Evolutionary conservation across 2,113 vertebrate species (phyloP), one percentile per base, ranked within the genome.

Genomic region (Stigmatopora nigra): DNA sequence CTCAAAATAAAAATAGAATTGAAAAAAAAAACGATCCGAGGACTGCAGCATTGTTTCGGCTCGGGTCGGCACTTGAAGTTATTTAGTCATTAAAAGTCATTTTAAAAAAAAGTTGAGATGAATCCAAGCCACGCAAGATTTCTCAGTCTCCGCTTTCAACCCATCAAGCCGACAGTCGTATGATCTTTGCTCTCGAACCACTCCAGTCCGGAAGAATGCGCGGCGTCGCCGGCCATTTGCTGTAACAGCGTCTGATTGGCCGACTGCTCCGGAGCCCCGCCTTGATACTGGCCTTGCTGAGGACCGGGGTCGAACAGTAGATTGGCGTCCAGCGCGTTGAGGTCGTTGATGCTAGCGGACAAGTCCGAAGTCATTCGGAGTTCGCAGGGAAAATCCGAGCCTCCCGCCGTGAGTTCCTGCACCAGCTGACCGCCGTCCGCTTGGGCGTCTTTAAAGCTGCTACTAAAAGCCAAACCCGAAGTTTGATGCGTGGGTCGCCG

Each of bases 161-260:
- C 95, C 92, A 99, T 91, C 92, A 99, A 92, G 86, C 97, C 97
- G 85, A 98, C 96, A 78, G 95, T 89, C 78, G 95, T 90, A 84
- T 99, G 95, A 90, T 99, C 97, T 90, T 99, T 99, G 87, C 91
- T 98, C 81, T 98, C 97, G 78, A 98, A 91, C 97, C 97, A 99
- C 73, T 99, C 96, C 78, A 98, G 98, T 80, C 94, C 93, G 83
- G 93, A 89, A 64, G 96, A 92, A 87, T 91, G 95, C 61, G 93
- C 91, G 67, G 93, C 90, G 81, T 98, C 94, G 64, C 87, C 93
- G 88, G 93, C 94, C 68, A 98, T 98, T 74, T 98, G 97, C 76
- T 98, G 94, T 87, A 98, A 98, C 76, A 99, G 90, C 8, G 91
- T 92, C 83, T 98, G 93, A 35, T 95, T 94, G 88, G 94, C 95